Conservation (phyloP, 2,888 invertebrate species). For the Cartodere bifasciata region DNA sequence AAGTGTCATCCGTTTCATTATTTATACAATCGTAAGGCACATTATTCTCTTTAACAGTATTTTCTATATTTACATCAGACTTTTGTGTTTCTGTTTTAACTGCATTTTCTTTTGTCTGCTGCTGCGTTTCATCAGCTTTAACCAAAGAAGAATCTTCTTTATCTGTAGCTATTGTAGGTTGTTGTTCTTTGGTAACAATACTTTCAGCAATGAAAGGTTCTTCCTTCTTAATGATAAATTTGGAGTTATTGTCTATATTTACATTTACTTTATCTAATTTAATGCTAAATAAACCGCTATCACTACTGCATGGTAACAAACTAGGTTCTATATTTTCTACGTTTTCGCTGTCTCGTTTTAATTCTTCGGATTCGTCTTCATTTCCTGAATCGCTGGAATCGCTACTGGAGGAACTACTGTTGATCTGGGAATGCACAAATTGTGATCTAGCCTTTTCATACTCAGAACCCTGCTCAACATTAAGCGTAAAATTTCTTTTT, state of each 20-base stretch:
- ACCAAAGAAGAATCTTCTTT: constrained; percentile 27
- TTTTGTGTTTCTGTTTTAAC: constrained; percentile 2
- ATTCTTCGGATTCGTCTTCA: constrained; percentile 25
- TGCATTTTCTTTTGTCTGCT: constrained; percentile 22
- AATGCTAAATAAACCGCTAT: constrained; percentile 24
- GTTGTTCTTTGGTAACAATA: constrained; percentile 34
- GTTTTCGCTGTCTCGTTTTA: constrained; percentile 15
- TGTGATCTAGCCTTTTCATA: constrained; percentile 30
- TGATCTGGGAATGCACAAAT: constrained; percentile 34
- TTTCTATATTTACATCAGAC: constrained; percentile 11
- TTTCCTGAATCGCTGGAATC: constrained; percentile 16
- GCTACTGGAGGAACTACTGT: constrained; percentile 13
- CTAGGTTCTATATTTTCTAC: constrained; percentile 14
- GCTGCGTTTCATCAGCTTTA: no score
- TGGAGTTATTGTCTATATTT: constrained; percentile 17
- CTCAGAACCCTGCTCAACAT: constrained; percentile 20
- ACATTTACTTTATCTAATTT: constrained; percentile 14
- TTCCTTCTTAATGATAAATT: constrained; percentile 22
- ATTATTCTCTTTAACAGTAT: constrained; percentile 4
- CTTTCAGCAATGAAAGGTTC: constrained; percentile 23
- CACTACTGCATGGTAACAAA: constrained; percentile 14
- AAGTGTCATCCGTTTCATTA: no score
- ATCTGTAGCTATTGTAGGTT: constrained; percentile 17
- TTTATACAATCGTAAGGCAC: constrained; percentile 6
- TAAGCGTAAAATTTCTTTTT: constrained; percentile 19